A percentile compares a stretch with the other conserved stretches of the same genome.
Conservation (phyloP, 2,888 invertebrate species). For the Dryadula phaetusa region DNA sequence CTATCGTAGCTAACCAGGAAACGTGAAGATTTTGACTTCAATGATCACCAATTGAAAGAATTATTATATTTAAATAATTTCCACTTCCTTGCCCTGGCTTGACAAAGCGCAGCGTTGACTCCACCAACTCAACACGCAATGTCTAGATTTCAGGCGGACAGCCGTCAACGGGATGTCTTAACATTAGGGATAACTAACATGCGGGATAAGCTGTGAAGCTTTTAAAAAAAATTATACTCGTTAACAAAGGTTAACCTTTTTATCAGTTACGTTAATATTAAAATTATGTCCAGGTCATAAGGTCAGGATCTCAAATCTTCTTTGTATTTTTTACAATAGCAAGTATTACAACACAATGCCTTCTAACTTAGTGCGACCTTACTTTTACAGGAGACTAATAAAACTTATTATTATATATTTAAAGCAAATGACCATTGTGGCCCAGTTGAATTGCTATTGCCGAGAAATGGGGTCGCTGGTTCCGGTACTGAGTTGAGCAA, state of each 20-base stretch:
- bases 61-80: no score
- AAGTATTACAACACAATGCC: slow-evolving; percentile 32
- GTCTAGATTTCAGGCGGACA: no score
- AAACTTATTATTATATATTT: neutral
- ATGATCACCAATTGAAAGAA: no score
- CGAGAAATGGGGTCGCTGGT: neutral
- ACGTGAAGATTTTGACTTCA: no score
- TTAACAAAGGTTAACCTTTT: slow-evolving; percentile 15
- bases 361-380: slow-evolving; percentile 18
- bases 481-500: neutral
- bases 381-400: slow-evolving; percentile 1
- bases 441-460: neutral
- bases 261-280: slow-evolving; percentile 12
- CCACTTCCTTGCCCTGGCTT: no score
- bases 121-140: no score
- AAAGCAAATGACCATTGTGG: neutral
- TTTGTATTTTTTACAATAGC: slow-evolving; percentile 32
- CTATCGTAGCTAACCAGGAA: no score
- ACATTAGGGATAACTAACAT: no score
- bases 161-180: no score
- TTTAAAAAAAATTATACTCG: neutral
- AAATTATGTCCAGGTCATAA: slow-evolving; percentile 26
- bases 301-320: slow-evolving; percentile 29
- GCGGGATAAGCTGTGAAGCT: no score
- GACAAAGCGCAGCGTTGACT: no score